Conservation (phyloP, 2,113 vertebrate species). For the Leiothrix lutea region DNA sequence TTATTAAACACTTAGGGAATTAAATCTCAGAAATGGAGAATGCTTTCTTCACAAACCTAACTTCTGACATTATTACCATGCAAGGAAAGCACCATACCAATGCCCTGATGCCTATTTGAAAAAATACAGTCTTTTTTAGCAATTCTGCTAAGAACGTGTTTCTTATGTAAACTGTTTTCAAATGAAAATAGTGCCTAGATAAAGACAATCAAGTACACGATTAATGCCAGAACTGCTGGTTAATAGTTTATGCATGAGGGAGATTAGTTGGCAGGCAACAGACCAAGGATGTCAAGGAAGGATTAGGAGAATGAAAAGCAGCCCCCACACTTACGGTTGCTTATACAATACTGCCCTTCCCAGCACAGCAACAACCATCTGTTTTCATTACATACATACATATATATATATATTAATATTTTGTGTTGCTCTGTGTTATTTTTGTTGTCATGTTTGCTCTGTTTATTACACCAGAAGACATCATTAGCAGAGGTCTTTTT, state of each 20-base stretch:
- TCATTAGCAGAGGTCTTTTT: not conserved
- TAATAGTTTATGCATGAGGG: not conserved
- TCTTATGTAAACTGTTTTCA: not conserved
- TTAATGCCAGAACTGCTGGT: not conserved
- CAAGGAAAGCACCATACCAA: not conserved
- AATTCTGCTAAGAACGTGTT: not conserved
- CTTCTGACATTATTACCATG: not conserved
- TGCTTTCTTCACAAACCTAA: not conserved
- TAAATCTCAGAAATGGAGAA: not conserved
- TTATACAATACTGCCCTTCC: not conserved
- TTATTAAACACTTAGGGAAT: not conserved
- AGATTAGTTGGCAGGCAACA: slow-evolving; percentile 34
- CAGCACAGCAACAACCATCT: not conserved
- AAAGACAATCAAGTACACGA: not conserved
- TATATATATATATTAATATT: not conserved
- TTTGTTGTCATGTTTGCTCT: not conserved
- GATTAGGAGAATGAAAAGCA: slow-evolving; percentile 18
- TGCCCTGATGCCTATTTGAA: not conserved
- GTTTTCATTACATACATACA: not conserved
- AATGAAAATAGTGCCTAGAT: not conserved
- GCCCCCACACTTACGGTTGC: not conserved
- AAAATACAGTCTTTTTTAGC: not conserved
- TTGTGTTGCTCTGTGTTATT: not conserved
- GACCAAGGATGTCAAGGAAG: not conserved
- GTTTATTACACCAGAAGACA: not conserved